These are phyloP conservation scores for Electrophaes corylata DNA, from an alignment of 2,888 invertebrate genomes.

Conservation along the genomic window DNA sequence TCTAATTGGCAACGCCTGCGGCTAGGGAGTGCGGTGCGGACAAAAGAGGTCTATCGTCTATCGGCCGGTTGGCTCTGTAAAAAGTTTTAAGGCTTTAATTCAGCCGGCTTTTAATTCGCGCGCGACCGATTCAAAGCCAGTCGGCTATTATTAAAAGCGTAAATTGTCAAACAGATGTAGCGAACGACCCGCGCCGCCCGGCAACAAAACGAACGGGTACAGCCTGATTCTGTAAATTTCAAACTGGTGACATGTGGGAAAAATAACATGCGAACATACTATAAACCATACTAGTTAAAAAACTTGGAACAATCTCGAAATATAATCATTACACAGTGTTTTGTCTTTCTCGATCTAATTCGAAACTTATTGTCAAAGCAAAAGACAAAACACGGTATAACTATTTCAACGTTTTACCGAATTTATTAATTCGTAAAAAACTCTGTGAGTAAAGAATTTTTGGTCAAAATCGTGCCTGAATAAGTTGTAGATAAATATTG, in stretches of 20 bases:
- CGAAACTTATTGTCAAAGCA: no score
- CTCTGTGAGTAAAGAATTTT: no score
- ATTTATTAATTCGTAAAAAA: no score
- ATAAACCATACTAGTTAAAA: no score
- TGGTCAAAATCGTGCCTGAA: no score
- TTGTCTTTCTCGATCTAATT: no score
- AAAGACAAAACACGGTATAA: no score
- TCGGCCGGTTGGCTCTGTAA: constrained; percentile 61
- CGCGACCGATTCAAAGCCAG: constrained; percentile 79
- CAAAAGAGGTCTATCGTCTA: constrained; percentile 58
- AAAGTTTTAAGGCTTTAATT: constrained; percentile 81
- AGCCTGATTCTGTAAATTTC: constrained; percentile 18
- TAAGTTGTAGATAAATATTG: no score
- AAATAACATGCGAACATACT: neutral
- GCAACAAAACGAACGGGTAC: constrained; percentile 18
- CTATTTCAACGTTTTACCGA: no score
- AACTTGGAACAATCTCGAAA: no score
- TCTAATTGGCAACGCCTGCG: constrained; percentile 54
- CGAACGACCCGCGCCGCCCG: constrained; percentile 69
- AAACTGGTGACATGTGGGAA: neutral
- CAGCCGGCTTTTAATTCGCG: constrained; percentile 77
- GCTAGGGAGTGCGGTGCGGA: constrained; percentile 28
- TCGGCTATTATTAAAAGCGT: constrained; percentile 82
- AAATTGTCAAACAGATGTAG: constrained; percentile 82
- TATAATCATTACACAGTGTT: no score